Percentiles rank a stretch among this genome's conserved stretches.
These are phyloP conservation scores for Heterotilapia buettikoferi DNA, from an alignment of 2,113 vertebrate genomes.

Conservation along the genomic window DNA sequence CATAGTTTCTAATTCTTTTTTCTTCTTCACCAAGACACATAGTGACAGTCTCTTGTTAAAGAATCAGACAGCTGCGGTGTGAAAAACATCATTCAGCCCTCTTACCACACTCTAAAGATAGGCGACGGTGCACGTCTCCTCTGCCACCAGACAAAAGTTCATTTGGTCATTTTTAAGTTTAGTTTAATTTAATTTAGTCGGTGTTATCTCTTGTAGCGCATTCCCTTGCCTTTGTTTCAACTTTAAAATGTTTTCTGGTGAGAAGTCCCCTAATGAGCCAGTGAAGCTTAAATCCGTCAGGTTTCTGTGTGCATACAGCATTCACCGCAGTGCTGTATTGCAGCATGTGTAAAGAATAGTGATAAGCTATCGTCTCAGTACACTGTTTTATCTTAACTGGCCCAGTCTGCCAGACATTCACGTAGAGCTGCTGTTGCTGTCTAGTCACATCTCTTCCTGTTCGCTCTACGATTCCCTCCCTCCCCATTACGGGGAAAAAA, in stretches of 20 bases:
- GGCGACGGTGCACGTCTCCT: neutral
- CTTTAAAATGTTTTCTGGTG: neutral
- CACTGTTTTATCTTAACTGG: constrained; percentile 51
- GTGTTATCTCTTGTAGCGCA: neutral
- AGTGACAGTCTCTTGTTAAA: neutral
- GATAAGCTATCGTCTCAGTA: constrained; percentile 48
- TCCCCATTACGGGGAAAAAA: neutral
- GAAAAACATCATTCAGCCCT: neutral
- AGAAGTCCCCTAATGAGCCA: neutral
- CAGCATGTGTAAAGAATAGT: constrained; percentile 62
- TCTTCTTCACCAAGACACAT: neutral
- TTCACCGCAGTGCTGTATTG: constrained; percentile 55
- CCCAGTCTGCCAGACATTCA: constrained; percentile 55
- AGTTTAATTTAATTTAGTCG: neutral
- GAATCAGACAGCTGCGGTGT: neutral
- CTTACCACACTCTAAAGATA: neutral
- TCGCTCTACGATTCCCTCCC: constrained; percentile 9
- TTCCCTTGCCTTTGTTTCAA: neutral
- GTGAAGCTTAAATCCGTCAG: neutral
- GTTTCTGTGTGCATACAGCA: constrained; percentile 36
- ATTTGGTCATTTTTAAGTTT: neutral
- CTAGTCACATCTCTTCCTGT: constrained; percentile 40
- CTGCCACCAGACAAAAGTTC: neutral
- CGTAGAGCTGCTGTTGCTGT: constrained; percentile 54
- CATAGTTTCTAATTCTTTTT: neutral